Base-by-base conservation (phyloP, 2,888 invertebrate genomes). In the Clostera curtula region DNA sequence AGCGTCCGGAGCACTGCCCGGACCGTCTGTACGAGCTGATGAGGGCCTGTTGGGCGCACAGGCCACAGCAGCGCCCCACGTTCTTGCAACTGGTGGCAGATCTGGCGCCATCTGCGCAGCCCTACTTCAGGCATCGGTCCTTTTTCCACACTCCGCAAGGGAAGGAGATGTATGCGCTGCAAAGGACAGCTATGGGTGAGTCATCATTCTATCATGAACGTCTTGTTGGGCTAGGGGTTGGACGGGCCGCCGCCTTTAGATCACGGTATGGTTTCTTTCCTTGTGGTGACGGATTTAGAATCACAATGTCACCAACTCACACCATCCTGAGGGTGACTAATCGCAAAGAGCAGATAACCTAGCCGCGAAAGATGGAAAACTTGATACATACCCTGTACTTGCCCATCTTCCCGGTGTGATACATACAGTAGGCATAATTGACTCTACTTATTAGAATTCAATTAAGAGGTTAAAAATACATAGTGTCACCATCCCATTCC, bases 1-100 rank as follows among this genome's bases (percentile, higher is more conserved):
- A 96, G 69, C 89, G 93, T 36, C 99, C 98, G 0, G 95, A 95
- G 70, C 94, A 96, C 70, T 98, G 98, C 73, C 97, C 98, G 1
- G 93, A 95, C 59, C 89, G 92, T 50, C 84, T 98, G 67, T 96
- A 95, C 75, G 88, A 90, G 43, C 82, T 98, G 41, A 99, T 99
- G 98, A 87, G 90, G 45, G 86, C 87, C 40, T 98, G 97, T 70
- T 99, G 98, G 98, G 88, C 91, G 53, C 93, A 93, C 70, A 89
- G 93, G 48, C 89, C 94, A 0, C 77, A 85, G 16, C 84, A 87
- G 26, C 86, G 98, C 31, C 98, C 98, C 12, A 86, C 90, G 30
- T 99, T 99, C 85, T 85, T 94, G 51, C 90, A 90, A 40, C 89
- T 95, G 10, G 92, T 94, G 47, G 88, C 90, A 3, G 86, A 89